Base-by-base conservation (phyloP, 2,888 invertebrate genomes). In the Cheilosia vulpina region DNA sequence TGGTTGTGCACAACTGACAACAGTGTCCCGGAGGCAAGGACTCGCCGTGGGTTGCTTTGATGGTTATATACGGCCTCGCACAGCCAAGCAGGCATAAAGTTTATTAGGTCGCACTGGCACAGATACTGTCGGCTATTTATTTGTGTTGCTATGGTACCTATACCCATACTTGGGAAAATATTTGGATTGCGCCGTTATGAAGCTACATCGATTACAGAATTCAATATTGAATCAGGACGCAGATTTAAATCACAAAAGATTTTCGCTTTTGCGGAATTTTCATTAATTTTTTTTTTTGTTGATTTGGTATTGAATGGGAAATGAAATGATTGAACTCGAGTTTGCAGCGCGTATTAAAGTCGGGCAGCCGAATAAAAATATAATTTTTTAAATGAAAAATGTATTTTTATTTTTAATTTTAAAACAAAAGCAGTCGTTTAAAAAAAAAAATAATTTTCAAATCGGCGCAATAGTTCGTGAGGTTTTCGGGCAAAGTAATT, bases 181-280 rank as follows among this genome's bases (percentile, higher is more conserved):
- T 71, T 71, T 58, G 38, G 27, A 71, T 57, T 68, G 55, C 34
- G 45, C 34, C 55, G 45, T 57, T 57, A 68, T 68, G 34, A 68
- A 24, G 15, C 15, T 15, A 45, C 68, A 21, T 24, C 55, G 57
- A 45, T 57, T 53, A 17, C 9, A 17, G 45, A 43, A 68, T 55
- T 43, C 17, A 43, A 55, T 55, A 68, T 55, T 68, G 31, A 41
- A 68, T 55, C 41, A 68, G 17, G 43, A n/a, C 43, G 31, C 31
- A 31, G 43, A 41, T 53, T 27, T 55, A 41, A 19, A 41, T 41
- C 31, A 31, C 38, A 27, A 24, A 24, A 13, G 58, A 6, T 58
- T 58, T 58, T 27, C 2, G 0, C 2, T 38, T 38, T 38, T 38
- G 13, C 38, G 15, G 41, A 27, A 53, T 38, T 38, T 13, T 13